Conservation (phyloP, 2,113 vertebrate genomes). For the Spheniscus mendiculus region DNA sequence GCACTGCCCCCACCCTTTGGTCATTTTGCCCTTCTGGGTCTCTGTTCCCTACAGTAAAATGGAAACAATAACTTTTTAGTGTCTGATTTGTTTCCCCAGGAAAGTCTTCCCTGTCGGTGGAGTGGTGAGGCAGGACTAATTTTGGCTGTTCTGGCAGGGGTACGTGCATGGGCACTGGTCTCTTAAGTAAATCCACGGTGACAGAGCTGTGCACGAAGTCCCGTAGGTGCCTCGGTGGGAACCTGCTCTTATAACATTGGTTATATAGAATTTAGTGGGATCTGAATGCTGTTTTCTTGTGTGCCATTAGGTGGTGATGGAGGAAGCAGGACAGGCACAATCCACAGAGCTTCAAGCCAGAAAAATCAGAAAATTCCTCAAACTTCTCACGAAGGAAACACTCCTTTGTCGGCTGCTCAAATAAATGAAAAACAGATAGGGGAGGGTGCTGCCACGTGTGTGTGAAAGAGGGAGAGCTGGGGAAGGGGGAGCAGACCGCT, state of each 20-base stretch:
- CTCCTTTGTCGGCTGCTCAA: background rate
- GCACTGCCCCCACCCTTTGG: background rate
- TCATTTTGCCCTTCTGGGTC: background rate
- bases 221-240: rapidly evolving
- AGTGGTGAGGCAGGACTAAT: background rate
- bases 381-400: background rate
- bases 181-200: rapidly evolving
- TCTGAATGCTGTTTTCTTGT: background rate
- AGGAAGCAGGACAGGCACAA: background rate
- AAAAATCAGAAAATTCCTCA: background rate
- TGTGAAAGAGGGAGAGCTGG: background rate
- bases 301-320: conserved; percentile 24
- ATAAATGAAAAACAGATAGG: rapidly evolving
- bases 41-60: background rate
- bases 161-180: rapidly evolving
- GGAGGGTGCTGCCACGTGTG: rapidly evolving
- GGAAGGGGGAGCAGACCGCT: background rate
- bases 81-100: background rate
- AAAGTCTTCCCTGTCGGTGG: background rate
- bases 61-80: background rate
- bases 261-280: rapidly evolving
- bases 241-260: rapidly evolving
- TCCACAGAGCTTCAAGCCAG: background rate
- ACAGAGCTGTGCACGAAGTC: background rate
- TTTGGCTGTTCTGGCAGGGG: background rate